These are phyloP conservation scores for Uropsilus gracilis DNA, from an alignment of 2,113 vertebrate species.

Conservation along the genomic window DNA sequence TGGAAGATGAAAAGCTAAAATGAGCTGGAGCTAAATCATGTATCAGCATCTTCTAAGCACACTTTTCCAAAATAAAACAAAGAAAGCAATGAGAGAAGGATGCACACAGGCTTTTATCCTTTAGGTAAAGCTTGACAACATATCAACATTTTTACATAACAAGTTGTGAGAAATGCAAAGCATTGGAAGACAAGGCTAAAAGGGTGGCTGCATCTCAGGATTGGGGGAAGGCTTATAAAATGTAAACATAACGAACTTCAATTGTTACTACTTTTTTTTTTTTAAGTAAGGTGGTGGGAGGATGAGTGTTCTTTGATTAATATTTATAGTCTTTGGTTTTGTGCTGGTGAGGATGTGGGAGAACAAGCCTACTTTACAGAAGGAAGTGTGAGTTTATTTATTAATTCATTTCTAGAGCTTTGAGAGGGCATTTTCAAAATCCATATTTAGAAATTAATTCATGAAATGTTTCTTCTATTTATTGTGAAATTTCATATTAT, in stretches of 20 bases:
- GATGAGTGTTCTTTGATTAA: background rate
- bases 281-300: background rate
- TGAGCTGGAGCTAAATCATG: background rate
- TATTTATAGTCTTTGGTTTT: constrained; percentile 13
- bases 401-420: constrained; percentile 20
- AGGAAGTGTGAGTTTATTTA: background rate
- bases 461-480: background rate
- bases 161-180: background rate
- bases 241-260: background rate
- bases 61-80: constrained; percentile 13
- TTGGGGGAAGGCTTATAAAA: background rate
- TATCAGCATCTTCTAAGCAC: background rate
- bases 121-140: constrained; percentile 11
- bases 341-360: background rate
- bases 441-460: background rate
- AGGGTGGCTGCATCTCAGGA: background rate
- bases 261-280: background rate
- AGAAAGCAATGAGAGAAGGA: background rate
- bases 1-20: background rate
- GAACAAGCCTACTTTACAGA: background rate
- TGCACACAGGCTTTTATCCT: background rate
- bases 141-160: background rate
- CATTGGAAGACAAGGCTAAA: background rate
- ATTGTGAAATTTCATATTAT: background rate
- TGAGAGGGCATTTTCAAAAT: background rate